Evolutionary conservation across 2,888 invertebrate genomes (phyloP).

Genomic region (Icerya purchasi): DNA sequence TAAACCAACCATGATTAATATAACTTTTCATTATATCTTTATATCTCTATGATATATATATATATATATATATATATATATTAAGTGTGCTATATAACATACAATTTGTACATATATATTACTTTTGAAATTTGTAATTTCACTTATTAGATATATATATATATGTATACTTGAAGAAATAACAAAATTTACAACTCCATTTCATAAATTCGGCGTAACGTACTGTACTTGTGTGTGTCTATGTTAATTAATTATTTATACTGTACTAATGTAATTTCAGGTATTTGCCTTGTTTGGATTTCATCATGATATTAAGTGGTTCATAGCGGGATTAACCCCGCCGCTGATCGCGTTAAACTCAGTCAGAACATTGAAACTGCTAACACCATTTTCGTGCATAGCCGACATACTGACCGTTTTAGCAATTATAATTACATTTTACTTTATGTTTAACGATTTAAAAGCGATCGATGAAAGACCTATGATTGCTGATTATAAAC

Average conservation of each 20-base stretch:
- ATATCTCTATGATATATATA: too few species aligned
- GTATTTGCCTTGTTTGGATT: constrained; percentile 38
- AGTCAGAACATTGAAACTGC: constrained; percentile 60
- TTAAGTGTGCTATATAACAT: too few species aligned
- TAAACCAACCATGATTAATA: too few species aligned
- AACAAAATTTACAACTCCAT: too few species aligned
- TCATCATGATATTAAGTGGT: constrained; percentile 28
- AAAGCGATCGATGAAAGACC: constrained; percentile 29
- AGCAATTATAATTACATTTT: constrained; percentile 73
- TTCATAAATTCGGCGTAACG: too few species aligned
- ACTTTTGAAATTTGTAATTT: too few species aligned
- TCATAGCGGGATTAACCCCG: constrained; percentile 45
- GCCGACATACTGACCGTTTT: constrained; percentile 71
- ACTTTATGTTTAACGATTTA: constrained; percentile 66
- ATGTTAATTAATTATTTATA: neutral
- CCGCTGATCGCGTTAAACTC: constrained; percentile 50
- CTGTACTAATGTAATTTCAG: constrained; percentile 15
- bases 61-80: too few species aligned
- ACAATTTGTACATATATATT: too few species aligned
- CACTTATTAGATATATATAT: too few species aligned
- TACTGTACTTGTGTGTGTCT: too few species aligned
- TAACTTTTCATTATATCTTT: too few species aligned
- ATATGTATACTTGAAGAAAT: too few species aligned
- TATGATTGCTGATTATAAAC: constrained; percentile 30
- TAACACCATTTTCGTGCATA: constrained; percentile 83